Conservation (phyloP, 2,113 vertebrate species). For the Notechis scutatus region DNA sequence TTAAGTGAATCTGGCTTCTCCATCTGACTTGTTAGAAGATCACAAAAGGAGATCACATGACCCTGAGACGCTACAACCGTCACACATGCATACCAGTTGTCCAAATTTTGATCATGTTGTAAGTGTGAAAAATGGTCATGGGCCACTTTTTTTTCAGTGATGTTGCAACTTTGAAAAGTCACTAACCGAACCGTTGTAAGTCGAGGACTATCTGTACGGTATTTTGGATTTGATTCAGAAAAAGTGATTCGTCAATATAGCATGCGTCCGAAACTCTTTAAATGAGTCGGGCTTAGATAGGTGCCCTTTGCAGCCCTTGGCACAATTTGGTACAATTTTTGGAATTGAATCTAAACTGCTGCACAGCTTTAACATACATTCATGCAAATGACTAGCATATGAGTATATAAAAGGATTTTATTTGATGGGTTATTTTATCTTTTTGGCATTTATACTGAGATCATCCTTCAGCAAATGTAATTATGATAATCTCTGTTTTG, state of each 20-base stretch:
- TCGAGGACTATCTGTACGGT: neutral
- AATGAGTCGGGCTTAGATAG: neutral
- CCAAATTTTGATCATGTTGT: neutral
- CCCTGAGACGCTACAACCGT: too few species aligned
- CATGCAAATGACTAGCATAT: neutral
- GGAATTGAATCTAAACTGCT: neutral
- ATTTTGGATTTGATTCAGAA: neutral
- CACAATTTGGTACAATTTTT: neutral
- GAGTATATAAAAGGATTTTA: constrained; percentile 6
- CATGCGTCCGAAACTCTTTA: neutral
- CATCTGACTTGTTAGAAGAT: neutral
- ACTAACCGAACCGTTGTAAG: neutral
- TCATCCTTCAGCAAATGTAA: neutral
- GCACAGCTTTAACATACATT: neutral
- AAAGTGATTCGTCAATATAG: neutral
- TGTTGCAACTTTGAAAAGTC: neutral
- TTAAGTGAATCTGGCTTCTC: neutral
- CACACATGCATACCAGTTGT: neutral
- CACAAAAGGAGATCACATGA: neutral
- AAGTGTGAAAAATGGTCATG: neutral
- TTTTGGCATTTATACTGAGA: neutral
- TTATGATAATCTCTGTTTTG: constrained; percentile 16
- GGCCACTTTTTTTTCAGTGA: neutral
- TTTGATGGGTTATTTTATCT: constrained; percentile 9
- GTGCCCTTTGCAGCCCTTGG: neutral